Evolutionary conservation across 2,113 vertebrate species (phyloP).

Genomic region (Phrynocephalus versicolor): DNA sequence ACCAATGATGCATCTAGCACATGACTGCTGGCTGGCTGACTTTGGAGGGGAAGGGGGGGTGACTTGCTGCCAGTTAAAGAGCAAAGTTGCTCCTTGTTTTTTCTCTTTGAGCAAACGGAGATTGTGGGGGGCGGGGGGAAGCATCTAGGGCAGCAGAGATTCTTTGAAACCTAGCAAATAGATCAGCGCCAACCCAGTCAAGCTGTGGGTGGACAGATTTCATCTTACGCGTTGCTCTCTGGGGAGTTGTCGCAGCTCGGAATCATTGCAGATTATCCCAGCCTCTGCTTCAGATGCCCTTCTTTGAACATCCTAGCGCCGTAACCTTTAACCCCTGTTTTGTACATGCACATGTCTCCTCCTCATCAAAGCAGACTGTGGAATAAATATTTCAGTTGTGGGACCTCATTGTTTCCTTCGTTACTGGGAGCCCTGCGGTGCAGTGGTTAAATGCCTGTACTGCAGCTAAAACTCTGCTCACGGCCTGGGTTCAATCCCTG

Average conservation of each 20-base stretch:
- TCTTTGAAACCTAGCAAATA: background rate
- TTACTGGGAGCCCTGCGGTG: no score
- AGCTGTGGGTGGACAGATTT: background rate
- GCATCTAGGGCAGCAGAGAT: background rate
- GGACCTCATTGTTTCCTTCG: background rate
- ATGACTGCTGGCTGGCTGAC: rapidly evolving
- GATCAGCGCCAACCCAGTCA: no score
- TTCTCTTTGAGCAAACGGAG: background rate
- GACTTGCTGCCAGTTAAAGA: rapidly evolving
- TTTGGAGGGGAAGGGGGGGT: background rate
- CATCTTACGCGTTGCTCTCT: background rate
- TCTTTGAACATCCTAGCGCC: background rate
- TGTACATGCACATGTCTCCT: background rate
- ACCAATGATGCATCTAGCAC: background rate
- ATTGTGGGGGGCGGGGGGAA: background rate
- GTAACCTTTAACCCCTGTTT: background rate
- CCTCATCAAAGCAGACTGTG: background rate
- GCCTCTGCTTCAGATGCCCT: background rate
- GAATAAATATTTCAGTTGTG: background rate
- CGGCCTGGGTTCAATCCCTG: no score
- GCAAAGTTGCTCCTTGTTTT: rapidly evolving
- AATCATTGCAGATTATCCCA: background rate
- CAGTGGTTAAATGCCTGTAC: no score
- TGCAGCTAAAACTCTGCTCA: no score
- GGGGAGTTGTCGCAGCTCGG: background rate